Conservation (phyloP, 2,797 vertebrate genomes). For the Typhlichthys subterraneus region DNA sequence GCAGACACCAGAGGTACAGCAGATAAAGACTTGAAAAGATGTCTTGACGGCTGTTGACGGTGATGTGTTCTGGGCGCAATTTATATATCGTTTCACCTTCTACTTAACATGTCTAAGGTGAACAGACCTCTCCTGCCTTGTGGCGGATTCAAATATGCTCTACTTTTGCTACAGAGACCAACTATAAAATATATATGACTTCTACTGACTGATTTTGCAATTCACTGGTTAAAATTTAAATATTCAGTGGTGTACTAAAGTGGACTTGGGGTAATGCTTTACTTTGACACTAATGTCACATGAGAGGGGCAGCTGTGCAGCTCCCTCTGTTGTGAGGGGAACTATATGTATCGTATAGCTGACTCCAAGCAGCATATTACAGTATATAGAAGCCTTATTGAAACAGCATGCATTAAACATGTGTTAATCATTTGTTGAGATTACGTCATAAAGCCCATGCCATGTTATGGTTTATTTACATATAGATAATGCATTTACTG, state of each 20-base stretch:
- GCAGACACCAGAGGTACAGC: conserved; percentile 60
- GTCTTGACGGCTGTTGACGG: conserved; percentile 52
- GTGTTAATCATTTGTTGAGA: too few species aligned
- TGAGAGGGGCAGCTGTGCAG: too few species aligned
- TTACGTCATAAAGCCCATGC: too few species aligned
- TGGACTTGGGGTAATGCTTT: too few species aligned
- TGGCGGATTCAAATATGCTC: conserved; percentile 59
- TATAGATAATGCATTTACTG: too few species aligned
- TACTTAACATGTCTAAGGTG: conserved; percentile 68
- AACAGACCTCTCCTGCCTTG: conserved; percentile 67
- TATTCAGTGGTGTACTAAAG: background rate
- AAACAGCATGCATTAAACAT: too few species aligned
- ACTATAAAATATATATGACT: conserved; percentile 33
- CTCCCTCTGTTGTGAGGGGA: too few species aligned
- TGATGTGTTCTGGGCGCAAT: conserved; percentile 54
- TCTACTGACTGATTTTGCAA: background rate
- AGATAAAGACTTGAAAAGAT: conserved; percentile 65
- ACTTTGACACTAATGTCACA: too few species aligned
- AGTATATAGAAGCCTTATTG: too few species aligned
- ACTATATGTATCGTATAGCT: too few species aligned
- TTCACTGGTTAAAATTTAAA: conserved; percentile 40
- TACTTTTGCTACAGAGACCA: conserved; percentile 40
- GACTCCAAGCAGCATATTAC: too few species aligned
- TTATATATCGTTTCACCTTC: conserved; percentile 68
- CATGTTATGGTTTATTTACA: too few species aligned